Conservation (phyloP, 2,113 vertebrate species). For the Apeltes quadracus region DNA sequence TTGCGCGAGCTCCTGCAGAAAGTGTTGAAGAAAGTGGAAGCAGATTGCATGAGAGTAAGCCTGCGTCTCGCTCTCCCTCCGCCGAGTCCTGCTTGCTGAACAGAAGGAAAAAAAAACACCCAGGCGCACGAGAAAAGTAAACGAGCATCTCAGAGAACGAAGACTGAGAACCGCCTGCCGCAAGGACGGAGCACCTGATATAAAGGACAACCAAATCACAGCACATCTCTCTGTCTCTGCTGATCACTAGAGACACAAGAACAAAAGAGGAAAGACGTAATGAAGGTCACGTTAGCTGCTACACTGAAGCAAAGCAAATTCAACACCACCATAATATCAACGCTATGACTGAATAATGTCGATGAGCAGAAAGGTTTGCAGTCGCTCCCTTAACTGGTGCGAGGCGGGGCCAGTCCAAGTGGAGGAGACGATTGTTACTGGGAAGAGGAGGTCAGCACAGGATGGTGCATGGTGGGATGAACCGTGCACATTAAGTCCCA, state of each 20-base stretch:
- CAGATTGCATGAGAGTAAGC: constrained; percentile 46
- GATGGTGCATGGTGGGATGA: not conserved
- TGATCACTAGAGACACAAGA: constrained; percentile 51
- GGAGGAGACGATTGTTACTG: constrained; percentile 20
- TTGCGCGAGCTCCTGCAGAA: constrained; percentile 34
- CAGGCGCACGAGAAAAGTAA: constrained; percentile 1
- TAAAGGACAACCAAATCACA: constrained; percentile 67
- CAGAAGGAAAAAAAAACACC: constrained; percentile 18
- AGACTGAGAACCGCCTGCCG: constrained; percentile 54
- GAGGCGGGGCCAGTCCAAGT: constrained; percentile 15
- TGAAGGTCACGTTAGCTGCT: constrained; percentile 58
- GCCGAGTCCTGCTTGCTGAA: constrained; percentile 32
- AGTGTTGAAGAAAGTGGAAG: constrained; percentile 60
- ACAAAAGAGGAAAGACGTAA: constrained; percentile 37
- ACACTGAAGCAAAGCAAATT: constrained; percentile 34
- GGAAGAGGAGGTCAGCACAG: constrained; percentile 16
- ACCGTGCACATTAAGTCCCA: constrained; percentile 1
- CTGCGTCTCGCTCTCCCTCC: constrained; percentile 30
- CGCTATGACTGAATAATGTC: constrained; percentile 28
- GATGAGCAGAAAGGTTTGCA: constrained; percentile 21
- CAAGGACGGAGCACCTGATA: constrained; percentile 62
- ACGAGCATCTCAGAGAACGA: constrained; percentile 41
- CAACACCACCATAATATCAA: constrained; percentile 17
- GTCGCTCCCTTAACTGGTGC: not conserved
- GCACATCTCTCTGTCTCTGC: constrained; percentile 31